phyloP scores from a whole-genome alignment of 2,888 invertebrate genomes.

The Drosophila kuntzei region DNA sequence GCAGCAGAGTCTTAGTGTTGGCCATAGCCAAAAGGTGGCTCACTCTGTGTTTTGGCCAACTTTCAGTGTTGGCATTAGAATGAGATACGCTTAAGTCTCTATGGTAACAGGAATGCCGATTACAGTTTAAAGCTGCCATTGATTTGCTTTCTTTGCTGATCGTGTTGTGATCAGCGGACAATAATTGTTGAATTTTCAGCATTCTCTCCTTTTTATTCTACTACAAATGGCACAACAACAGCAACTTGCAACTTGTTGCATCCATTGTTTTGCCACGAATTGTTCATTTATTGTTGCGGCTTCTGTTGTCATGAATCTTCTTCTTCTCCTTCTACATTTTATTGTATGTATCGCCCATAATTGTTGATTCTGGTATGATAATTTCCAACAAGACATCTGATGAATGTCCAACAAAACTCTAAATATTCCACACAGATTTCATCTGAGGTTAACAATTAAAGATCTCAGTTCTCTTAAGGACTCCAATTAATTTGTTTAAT shows the following conservation, averaged over 20 bases:
- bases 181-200: conserved; percentile 79
- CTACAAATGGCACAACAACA: conserved; percentile 65
- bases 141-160: conserved; percentile 62
- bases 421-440: conserved; percentile 25
- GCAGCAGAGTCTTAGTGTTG: conserved; percentile 41
- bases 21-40: conserved; percentile 54
- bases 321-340: conserved; percentile 9
- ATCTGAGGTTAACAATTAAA: neutral
- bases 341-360: conserved; percentile 69
- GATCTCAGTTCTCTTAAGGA: too few species aligned
- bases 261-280: conserved; percentile 38
- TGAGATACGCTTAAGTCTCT: conserved; percentile 58
- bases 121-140: conserved; percentile 67
- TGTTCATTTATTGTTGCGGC: conserved; percentile 41
- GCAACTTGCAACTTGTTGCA: conserved; percentile 23
- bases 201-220: conserved; percentile 55
- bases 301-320: conserved; percentile 45
- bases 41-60: conserved; percentile 3
- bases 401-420: conserved; percentile 56
- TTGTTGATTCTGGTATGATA: conserved; percentile 73
- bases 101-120: conserved; percentile 72
- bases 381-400: conserved; percentile 53
- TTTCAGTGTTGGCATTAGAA: conserved; percentile 65
- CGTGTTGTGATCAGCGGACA: conserved; percentile 69
- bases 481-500: too few species aligned